Percentiles rank a stretch among this genome's conserved stretches.
These are phyloP conservation scores for Plecotus auritus DNA, from an alignment of 2,113 vertebrate species.

Conservation along the genomic window DNA sequence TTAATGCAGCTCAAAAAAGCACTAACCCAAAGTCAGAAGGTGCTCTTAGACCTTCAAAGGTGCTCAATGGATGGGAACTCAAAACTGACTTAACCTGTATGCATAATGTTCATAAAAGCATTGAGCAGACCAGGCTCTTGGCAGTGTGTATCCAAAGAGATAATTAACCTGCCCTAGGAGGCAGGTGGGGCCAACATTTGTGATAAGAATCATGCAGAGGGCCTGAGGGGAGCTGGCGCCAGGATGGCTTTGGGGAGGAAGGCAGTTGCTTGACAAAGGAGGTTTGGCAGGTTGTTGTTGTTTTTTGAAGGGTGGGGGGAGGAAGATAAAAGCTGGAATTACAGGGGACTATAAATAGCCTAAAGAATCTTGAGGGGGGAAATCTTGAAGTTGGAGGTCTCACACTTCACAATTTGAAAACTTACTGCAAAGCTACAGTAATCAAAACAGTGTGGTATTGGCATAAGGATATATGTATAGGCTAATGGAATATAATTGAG, in stretches of 20 bases:
- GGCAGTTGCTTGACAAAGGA: neutral
- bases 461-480: neutral
- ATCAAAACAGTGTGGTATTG: neutral
- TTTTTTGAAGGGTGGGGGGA: neutral
- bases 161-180: neutral
- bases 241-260: neutral
- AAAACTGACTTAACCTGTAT: neutral
- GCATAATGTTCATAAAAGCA: neutral
- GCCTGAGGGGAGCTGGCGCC: neutral
- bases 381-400: neutral
- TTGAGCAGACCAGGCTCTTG: neutral
- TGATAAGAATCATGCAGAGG: neutral
- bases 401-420: neutral
- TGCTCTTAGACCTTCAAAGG: neutral
- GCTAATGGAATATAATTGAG: neutral
- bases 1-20: neutral
- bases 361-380: neutral
- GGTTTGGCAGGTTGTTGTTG: neutral
- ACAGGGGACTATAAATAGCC: neutral
- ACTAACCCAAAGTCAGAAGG: neutral
- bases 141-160: neutral
- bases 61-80: neutral
- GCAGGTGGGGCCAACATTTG: neutral
- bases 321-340: neutral
- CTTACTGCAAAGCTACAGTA: neutral